phyloP scores from a whole-genome alignment of 2,888 invertebrate species.

The Melolontha melolontha region DNA sequence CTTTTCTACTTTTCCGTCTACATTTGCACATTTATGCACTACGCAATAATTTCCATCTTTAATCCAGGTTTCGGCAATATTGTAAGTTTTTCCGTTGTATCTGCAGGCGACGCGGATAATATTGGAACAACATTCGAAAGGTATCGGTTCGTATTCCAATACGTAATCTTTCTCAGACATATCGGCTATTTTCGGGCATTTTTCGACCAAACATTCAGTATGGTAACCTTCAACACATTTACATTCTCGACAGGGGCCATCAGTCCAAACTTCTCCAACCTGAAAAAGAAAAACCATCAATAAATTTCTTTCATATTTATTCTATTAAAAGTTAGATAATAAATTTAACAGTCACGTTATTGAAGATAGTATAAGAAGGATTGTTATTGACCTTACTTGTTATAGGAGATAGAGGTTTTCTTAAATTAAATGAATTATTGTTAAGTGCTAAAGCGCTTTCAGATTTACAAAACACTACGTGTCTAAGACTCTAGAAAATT shows the following conservation, averaged over 20 bases:
- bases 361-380: no score
- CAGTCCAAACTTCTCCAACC: slow-evolving; percentile 74
- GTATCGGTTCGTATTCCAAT: slow-evolving; percentile 67
- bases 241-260: slow-evolving; percentile 79
- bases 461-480: no score
- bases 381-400: no score
- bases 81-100: slow-evolving; percentile 60
- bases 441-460: no score
- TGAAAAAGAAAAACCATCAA: slow-evolving; percentile 51
- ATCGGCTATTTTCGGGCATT: slow-evolving; percentile 67
- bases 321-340: no score
- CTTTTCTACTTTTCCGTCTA: slow-evolving; percentile 67
- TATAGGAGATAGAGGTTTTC: no score
- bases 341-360: no score
- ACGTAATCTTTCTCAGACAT: slow-evolving; percentile 70
- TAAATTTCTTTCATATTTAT: slow-evolving; percentile 1
- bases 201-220: slow-evolving; percentile 66
- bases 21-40: slow-evolving; percentile 67
- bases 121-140: slow-evolving; percentile 75
- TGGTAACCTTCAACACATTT: slow-evolving; percentile 66
- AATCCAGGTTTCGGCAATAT: slow-evolving; percentile 74
- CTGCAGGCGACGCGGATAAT: slow-evolving; percentile 72
- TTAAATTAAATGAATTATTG: no score
- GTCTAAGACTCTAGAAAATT: no score
- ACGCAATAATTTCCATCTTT: slow-evolving; percentile 69